Base-by-base conservation (phyloP, 2,797 vertebrate species). In the Onychomys torridus region DNA sequence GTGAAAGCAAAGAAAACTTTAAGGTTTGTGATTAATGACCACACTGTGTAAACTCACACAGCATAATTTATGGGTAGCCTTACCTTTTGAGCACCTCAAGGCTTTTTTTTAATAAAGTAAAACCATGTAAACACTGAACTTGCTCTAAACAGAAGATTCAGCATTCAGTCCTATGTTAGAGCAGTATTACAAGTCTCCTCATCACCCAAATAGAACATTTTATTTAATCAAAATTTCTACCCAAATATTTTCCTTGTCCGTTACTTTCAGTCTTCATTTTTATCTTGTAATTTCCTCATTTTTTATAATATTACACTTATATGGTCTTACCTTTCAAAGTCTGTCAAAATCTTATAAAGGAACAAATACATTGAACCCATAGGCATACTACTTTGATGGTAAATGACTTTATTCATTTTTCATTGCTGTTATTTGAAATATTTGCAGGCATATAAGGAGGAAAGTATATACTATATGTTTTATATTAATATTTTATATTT, bases 61-160 rank as follows among this genome's bases (percentile, higher is more conserved):
- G 88, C 61, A 87, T 92, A 91, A 96, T 96, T 98, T 89, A 88
- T 87, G 73, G 85, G 69, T 23, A 0, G 0, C 0, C 0, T 95
- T 94, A 87, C 81, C 19, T 25, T 79, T 52, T 19, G 29, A 67
- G 61, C 40, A 61, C 61, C 91, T 96, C 43, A 63, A 95, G 78
- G 49, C 23, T 92, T 73, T 93, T 67, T 37, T 93, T 34, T 71
- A 94, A 63, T 97, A 95, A 97, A 95, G 90, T 90, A 61, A 91
- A 96, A 63, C 11, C 2, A 91, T 81, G 75, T 79, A 95, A 91
- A 84, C 23, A 67, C 8, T 52, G 49, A 94, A 61, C n/a, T 91
- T 77, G 78, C 92, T 25, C 69, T 69, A 91, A 95, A 96, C 76
- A 55, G 75, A 96, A 96, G 94, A 91, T 95, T 3, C 32, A 94